Conservation (phyloP, 2,888 invertebrate species). For the Atrina japonica region DNA sequence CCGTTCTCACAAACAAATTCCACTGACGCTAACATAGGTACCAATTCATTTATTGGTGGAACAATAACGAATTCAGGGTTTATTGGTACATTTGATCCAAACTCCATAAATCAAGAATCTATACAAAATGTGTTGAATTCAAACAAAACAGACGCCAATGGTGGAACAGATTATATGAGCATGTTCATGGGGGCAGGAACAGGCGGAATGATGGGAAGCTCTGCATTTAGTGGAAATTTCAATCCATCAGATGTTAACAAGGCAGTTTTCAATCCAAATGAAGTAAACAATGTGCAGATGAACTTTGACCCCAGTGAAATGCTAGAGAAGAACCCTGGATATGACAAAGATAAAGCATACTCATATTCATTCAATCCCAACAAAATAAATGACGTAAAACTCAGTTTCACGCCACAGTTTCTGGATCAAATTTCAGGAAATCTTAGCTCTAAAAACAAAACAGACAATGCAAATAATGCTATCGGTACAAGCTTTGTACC, state of each 20-base stretch:
- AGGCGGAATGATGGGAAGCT: background rate
- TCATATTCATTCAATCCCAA: slow-evolving; percentile 32
- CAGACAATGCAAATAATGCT: background rate
- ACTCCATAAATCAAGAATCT: slow-evolving; percentile 41
- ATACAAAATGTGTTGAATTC: background rate
- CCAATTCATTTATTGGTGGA: background rate
- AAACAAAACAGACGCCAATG: too few relatives aligned
- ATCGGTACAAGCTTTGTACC: slow-evolving; percentile 20
- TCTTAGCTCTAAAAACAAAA: background rate
- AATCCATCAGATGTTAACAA: slow-evolving; percentile 54
- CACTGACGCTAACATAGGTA: background rate
- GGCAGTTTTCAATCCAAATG: slow-evolving; percentile 53
- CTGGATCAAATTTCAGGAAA: background rate
- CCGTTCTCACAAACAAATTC: background rate
- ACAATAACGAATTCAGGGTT: slow-evolving; percentile 1
- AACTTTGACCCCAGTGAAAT: slow-evolving; percentile 47
- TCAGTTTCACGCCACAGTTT: slow-evolving; percentile 31
- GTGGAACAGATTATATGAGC: background rate
- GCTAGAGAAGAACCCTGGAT: slow-evolving; percentile 47
- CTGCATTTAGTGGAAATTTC: slow-evolving; percentile 40
- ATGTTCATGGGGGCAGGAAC: slow-evolving; percentile 8
- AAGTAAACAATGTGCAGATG: slow-evolving; percentile 46
- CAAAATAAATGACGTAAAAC: slow-evolving; percentile 36
- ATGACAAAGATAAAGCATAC: slow-evolving; percentile 42
- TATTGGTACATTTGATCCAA: slow-evolving; percentile 46